A percentile compares a stretch with the other conserved stretches of the same genome.
Evolutionary conservation across 2,888 invertebrate species (phyloP).

Genomic region (Caenorhabditis wallacei): DNA sequence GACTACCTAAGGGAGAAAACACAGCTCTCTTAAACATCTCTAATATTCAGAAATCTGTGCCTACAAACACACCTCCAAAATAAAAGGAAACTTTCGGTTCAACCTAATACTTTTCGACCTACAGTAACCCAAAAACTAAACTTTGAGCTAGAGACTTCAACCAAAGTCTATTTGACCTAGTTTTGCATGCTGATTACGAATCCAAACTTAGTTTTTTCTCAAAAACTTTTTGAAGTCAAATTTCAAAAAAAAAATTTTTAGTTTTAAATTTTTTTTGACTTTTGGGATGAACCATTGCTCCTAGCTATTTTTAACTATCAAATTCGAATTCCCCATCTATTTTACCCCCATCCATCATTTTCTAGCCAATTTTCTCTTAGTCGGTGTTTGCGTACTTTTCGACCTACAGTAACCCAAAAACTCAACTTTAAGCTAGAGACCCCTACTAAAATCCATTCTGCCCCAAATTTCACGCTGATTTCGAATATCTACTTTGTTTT

Average conservation of each 20-base stretch:
- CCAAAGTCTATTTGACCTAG: not conserved
- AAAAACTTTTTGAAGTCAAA: not conserved
- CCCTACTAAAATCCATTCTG: not conserved
- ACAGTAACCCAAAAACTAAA: not conserved
- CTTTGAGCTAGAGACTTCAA: not conserved
- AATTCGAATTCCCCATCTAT: not conserved
- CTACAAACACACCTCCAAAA: too few species aligned
- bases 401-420: conserved; percentile 4
- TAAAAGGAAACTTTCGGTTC: too few species aligned
- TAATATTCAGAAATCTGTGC: too few species aligned
- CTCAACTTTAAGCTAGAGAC: not conserved
- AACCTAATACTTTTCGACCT: not conserved
- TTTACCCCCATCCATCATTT: not conserved
- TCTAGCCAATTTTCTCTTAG: not conserved
- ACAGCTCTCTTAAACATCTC: too few species aligned
- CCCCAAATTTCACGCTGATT: not conserved
- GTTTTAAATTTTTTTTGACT: not conserved
- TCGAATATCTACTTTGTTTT: not conserved
- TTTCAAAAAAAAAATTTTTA: conserved; percentile 4
- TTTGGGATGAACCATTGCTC: too few species aligned
- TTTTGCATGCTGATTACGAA: not conserved
- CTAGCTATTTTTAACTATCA: too few species aligned
- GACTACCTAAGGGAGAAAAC: too few species aligned
- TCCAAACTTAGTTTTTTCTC: not conserved
- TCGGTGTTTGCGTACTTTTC: conserved; percentile 6